A percentile compares a stretch with the other conserved stretches of the same genome.
Conservation (phyloP, 2,888 invertebrate genomes). For the Melikaiella ostensackeni region DNA sequence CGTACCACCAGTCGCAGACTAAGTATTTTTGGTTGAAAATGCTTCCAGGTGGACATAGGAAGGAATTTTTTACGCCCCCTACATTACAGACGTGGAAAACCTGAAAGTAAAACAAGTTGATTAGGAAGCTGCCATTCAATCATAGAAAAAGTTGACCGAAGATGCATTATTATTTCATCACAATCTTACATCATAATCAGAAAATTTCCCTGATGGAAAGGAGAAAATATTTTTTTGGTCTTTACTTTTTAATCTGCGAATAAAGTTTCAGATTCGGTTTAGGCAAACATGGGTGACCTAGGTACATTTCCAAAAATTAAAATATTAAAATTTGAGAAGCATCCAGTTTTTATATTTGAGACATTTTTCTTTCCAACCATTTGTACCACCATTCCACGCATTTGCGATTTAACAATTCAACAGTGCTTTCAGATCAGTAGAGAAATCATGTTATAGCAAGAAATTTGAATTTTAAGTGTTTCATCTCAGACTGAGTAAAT, state of each 20-base stretch:
- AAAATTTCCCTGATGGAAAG: too few species aligned
- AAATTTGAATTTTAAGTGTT: constrained; percentile 7
- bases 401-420: neutral
- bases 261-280: too few species aligned
- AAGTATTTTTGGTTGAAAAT: constrained; percentile 79
- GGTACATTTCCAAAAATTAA: too few species aligned
- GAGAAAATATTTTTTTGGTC: too few species aligned
- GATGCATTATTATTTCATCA: neutral
- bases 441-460: neutral
- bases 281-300: too few species aligned
- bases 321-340: too few species aligned
- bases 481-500: neutral
- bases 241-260: too few species aligned
- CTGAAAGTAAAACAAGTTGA: constrained; percentile 62
- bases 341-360: too few species aligned
- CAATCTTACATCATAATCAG: neutral
- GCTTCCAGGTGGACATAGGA: constrained; percentile 80
- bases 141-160: neutral
- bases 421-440: neutral
- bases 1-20: constrained; percentile 81
- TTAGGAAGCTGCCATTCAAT: constrained; percentile 11
- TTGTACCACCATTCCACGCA: neutral
- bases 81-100: constrained; percentile 79
- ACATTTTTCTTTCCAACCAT: neutral
- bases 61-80: constrained; percentile 77